phyloP scores from a whole-genome alignment of 1,140 invertebrate genomes.

The Phocides pigmalion region DNA sequence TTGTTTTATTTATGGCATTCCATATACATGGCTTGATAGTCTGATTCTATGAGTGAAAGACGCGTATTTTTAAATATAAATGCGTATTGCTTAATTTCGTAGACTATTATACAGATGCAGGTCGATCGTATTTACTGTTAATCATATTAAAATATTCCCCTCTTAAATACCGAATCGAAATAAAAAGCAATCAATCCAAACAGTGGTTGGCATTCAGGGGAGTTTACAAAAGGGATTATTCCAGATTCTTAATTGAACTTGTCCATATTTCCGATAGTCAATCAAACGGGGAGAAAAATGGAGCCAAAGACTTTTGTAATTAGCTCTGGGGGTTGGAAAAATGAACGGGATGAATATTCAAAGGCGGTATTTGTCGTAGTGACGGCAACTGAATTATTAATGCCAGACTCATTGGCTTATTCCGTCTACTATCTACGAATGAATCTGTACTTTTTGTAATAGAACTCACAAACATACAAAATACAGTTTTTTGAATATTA shows the following conservation, averaged over 20 bases:
- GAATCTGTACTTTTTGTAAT: neutral
- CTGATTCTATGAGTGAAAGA: too few relatives aligned
- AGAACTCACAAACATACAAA: too few relatives aligned
- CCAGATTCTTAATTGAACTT: slow-evolving; percentile 39
- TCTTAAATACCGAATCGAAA: slow-evolving; percentile 21
- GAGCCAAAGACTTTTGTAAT: slow-evolving; percentile 42
- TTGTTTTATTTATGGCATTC: too few relatives aligned
- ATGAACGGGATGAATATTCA: slow-evolving; percentile 41
- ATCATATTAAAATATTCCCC: too few relatives aligned
- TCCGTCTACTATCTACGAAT: neutral
- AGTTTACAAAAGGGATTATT: slow-evolving; percentile 40
- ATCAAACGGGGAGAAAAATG: slow-evolving; percentile 44
- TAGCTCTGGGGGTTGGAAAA: slow-evolving; percentile 33
- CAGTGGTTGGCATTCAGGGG: slow-evolving; percentile 32
- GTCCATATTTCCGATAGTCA: slow-evolving; percentile 40
- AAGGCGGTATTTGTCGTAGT: slow-evolving; percentile 34
- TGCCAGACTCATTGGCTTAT: slow-evolving; percentile 17
- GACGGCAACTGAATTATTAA: slow-evolving; percentile 34
- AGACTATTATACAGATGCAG: too few relatives aligned
- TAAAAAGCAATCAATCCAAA: slow-evolving; percentile 33
- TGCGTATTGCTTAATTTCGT: too few relatives aligned
- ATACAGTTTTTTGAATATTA: too few relatives aligned
- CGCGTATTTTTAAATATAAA: too few relatives aligned
- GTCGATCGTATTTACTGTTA: too few relatives aligned
- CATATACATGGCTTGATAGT: too few relatives aligned